Conservation (phyloP, 2,888 invertebrate genomes). For the Archips crataeganus region DNA sequence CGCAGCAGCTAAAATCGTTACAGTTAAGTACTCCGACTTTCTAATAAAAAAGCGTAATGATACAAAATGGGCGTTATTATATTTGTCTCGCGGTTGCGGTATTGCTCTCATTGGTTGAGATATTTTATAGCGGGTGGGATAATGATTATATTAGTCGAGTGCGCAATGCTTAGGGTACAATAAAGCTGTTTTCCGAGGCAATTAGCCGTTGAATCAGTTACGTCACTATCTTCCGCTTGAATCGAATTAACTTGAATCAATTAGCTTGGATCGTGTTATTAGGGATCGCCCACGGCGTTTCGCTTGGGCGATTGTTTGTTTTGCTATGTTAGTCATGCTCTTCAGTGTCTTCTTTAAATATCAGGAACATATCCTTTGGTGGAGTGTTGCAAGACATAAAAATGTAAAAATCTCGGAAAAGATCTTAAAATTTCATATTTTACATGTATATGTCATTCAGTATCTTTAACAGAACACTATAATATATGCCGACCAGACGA, state of each 20-base stretch:
- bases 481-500: no score
- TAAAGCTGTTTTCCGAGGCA: slow-evolving; percentile 41
- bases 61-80: slow-evolving; percentile 42
- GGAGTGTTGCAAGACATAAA: no score
- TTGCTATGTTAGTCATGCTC: slow-evolving; percentile 12
- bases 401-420: no score
- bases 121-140: slow-evolving; percentile 31
- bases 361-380: background rate
- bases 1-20: slow-evolving; percentile 62
- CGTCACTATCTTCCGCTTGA: slow-evolving; percentile 37
- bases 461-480: no score
- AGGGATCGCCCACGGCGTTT: slow-evolving; percentile 63
- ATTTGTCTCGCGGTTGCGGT: slow-evolving; percentile 40
- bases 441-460: no score
- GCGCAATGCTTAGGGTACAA: slow-evolving; percentile 27
- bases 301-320: slow-evolving; percentile 54
- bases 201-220: slow-evolving; percentile 41
- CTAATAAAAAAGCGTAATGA: slow-evolving; percentile 56
- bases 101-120: slow-evolving; percentile 20
- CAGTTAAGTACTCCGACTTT: slow-evolving; percentile 68
- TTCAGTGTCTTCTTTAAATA: background rate
- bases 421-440: no score
- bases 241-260: slow-evolving; percentile 40
- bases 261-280: slow-evolving; percentile 35
- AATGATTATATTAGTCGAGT: slow-evolving; percentile 36